phyloP scores from a whole-genome alignment of 2,113 vertebrate genomes.

The Cephalopterus ornatus region DNA sequence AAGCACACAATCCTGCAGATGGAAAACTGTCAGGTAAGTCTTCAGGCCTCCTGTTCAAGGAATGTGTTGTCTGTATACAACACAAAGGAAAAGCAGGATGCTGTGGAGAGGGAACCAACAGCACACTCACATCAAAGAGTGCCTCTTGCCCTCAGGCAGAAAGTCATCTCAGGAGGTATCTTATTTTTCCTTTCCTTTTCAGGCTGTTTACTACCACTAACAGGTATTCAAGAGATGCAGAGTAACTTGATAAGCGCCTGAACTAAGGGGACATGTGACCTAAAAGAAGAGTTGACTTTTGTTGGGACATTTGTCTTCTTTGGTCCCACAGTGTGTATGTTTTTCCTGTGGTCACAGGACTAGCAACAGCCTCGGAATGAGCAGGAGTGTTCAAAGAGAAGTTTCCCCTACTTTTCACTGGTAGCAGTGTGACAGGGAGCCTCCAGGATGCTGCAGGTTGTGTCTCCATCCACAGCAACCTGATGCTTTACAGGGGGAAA shows the following conservation, averaged over 20 bases:
- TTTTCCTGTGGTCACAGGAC: background rate
- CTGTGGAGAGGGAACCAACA: background rate
- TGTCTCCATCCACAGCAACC: background rate
- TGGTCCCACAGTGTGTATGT: fast-evolving
- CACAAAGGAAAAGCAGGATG: background rate
- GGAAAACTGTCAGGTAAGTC: background rate
- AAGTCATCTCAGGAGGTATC: background rate
- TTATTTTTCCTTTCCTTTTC: background rate
- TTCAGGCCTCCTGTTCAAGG: background rate
- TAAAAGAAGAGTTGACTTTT: background rate
- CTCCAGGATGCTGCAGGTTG: background rate
- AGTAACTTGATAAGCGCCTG: background rate
- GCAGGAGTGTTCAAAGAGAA: background rate
- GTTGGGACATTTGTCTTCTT: background rate
- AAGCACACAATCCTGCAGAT: fast-evolving
- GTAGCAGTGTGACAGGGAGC: fast-evolving
- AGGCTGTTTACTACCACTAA: background rate
- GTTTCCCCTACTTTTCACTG: background rate
- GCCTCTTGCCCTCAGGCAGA: background rate
- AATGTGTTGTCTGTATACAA: background rate
- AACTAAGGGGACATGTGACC: fast-evolving
- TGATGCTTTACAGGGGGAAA: fast-evolving
- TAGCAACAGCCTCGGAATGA: background rate
- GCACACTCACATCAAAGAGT: background rate
- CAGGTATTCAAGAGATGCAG: background rate